Evolutionary conservation across 2,888 invertebrate genomes (phyloP), one percentile per base, ranked within the genome.

Genomic region (Biston betularia): DNA sequence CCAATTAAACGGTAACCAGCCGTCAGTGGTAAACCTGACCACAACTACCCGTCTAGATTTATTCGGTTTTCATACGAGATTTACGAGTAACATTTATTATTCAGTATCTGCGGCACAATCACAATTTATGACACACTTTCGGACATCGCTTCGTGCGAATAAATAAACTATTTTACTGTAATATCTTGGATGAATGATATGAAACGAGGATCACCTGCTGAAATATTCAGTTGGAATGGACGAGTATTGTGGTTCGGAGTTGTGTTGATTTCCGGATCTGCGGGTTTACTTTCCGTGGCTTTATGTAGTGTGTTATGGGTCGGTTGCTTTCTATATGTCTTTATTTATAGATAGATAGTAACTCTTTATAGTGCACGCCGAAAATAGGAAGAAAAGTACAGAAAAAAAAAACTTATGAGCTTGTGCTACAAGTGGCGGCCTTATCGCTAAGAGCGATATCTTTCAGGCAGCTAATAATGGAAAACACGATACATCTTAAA

Each of bases 21-120:
- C 74, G 77, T 76, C 76, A 74, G 83, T 67, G 84, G 85, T 81
- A 70, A 81, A 81, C 88, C 88, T 84, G 88, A 75, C 79, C 83
- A 81, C 80, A 80, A 83, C 85, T 84, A 84, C 82, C 80, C 84
- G 80, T 81, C 88, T 86, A 88, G 90, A 92, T 92, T 92, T 92
- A 92, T 90, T 81, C 84, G 83, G 85, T 89, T 90, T 90, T 92
- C 92, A 91, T 92, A 89, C 87, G 81, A 87, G 89, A 92, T 92
- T 92, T 93, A 92, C 82, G 88, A 84, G 79, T 82, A 78, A 86
- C 89, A 89, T 93, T 90, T 90, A 91, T 92, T 92, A 92, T 92
- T 90, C 91, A 90, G 82, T 90, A 91, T 90, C 89, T 84, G 83
- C 76, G 84, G 85, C 82, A 87, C 84, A 88, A 90, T 90, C 90